phyloP scores from a whole-genome alignment of 2,797 vertebrate genomes.

The Urocyon cinereoargenteus region DNA sequence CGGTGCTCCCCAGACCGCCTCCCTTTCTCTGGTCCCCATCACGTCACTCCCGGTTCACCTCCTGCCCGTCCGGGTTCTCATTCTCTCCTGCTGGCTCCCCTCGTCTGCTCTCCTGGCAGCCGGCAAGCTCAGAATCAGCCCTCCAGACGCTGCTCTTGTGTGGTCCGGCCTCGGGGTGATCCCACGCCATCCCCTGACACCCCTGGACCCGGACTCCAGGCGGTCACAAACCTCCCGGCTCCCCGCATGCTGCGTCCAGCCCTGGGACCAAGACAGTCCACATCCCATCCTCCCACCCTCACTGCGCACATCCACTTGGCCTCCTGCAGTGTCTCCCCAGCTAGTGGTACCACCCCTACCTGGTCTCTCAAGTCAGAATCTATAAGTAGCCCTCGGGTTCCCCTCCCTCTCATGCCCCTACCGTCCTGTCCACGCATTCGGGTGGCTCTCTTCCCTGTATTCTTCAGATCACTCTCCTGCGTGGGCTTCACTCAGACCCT shows the following conservation, averaged over 20 bases:
- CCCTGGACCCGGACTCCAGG: no score
- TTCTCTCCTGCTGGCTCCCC: neutral
- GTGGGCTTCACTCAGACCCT: neutral
- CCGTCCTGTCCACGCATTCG: neutral
- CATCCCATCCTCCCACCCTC: rapidly evolving
- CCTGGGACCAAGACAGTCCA: neutral
- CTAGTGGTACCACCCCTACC: neutral
- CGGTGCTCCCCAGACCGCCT: rapidly evolving
- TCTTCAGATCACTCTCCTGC: neutral
- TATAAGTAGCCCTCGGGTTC: rapidly evolving
- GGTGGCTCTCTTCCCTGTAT: neutral
- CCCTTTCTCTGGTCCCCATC: no score
- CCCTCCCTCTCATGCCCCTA: rapidly evolving
- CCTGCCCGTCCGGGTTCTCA: rapidly evolving
- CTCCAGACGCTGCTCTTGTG: neutral
- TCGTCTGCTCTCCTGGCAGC: neutral
- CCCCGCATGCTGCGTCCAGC: rapidly evolving
- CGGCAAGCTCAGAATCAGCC: neutral
- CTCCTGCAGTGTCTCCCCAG: neutral
- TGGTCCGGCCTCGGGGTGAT: neutral
- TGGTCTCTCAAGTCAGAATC: neutral
- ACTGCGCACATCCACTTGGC: no score
- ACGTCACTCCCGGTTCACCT: rapidly evolving
- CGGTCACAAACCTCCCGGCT: no score
- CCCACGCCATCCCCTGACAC: no score